Percentiles rank a stretch among this genome's conserved stretches.
Evolutionary conservation across 2,797 vertebrate species (phyloP).

Genomic region (Sphenodon punctatus): DNA sequence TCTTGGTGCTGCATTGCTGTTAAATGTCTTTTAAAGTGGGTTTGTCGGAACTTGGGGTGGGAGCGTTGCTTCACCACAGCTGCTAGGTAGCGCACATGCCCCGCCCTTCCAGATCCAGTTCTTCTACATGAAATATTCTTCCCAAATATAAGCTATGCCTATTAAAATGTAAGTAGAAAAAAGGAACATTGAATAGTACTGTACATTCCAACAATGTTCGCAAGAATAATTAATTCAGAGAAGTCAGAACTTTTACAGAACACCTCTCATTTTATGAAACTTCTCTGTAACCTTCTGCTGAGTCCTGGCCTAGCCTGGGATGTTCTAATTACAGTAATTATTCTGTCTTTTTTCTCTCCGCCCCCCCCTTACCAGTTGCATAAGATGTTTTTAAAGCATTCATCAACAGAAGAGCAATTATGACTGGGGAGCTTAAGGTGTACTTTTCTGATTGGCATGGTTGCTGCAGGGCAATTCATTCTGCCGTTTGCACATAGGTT

Average conservation of each 20-base stretch:
- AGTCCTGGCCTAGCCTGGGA: neutral
- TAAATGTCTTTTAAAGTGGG: neutral
- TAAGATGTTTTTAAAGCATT: conserved; percentile 24
- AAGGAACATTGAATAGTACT: neutral
- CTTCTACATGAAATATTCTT: no score
- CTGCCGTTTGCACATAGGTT: neutral
- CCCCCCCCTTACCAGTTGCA: neutral
- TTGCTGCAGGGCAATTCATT: neutral
- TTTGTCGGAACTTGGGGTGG: no score
- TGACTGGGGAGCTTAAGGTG: neutral
- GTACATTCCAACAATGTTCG: neutral
- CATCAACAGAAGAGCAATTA: neutral
- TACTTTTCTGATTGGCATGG: neutral
- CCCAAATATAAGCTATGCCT: no score
- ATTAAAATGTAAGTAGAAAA: no score
- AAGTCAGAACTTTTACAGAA: neutral
- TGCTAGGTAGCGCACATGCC: no score
- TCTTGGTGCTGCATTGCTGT: neutral
- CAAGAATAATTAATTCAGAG: neutral
- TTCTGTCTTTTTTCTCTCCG: conserved; percentile 17
- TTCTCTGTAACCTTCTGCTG: neutral
- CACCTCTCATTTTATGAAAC: neutral
- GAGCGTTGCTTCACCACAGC: no score
- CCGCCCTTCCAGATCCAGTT: no score
- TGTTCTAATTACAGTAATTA: conserved; percentile 22